Percentiles rank a stretch among this genome's conserved stretches.
Evolutionary conservation across 2,797 vertebrate genomes (phyloP).

Genomic region (Chiroxiphia lanceolata): DNA sequence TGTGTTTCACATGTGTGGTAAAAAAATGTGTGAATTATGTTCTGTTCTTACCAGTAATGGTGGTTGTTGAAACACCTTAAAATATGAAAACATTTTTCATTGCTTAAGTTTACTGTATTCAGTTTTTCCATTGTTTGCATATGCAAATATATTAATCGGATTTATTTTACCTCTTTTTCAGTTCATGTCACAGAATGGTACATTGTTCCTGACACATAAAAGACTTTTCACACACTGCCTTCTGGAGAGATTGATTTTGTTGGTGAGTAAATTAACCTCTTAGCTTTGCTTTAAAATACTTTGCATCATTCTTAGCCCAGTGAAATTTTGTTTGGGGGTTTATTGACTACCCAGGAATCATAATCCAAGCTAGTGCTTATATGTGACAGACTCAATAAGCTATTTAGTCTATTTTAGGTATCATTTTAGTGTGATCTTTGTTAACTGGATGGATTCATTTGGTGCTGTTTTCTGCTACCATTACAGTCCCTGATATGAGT

Average conservation of each 20-base stretch:
- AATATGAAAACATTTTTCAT: neutral
- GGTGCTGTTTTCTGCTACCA: slow-evolving; percentile 35
- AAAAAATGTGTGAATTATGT: neutral
- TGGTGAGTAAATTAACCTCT: neutral
- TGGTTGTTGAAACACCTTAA: neutral
- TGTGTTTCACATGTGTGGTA: neutral
- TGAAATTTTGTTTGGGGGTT: neutral
- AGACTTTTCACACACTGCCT: neutral
- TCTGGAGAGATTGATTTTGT: neutral
- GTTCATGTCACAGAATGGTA: neutral
- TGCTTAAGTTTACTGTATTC: neutral
- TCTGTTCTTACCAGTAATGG: neutral
- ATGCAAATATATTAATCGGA: neutral
- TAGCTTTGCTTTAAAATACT: slow-evolving; percentile 12
- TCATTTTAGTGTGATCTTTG: slow-evolving; percentile 10
- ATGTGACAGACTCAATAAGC: slow-evolving; percentile 30
- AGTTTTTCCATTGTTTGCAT: neutral
- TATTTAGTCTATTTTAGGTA: slow-evolving; percentile 38
- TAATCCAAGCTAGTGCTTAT: slow-evolving; percentile 3
- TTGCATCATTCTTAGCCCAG: neutral
- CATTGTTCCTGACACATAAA: neutral
- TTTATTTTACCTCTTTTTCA: neutral
- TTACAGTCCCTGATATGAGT: slow-evolving; percentile 37
- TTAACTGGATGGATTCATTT: slow-evolving; percentile 66
- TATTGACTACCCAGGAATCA: neutral